Evolutionary conservation across 2,888 invertebrate species (phyloP).

Genomic region (Ommatoiulus sabulosus): DNA sequence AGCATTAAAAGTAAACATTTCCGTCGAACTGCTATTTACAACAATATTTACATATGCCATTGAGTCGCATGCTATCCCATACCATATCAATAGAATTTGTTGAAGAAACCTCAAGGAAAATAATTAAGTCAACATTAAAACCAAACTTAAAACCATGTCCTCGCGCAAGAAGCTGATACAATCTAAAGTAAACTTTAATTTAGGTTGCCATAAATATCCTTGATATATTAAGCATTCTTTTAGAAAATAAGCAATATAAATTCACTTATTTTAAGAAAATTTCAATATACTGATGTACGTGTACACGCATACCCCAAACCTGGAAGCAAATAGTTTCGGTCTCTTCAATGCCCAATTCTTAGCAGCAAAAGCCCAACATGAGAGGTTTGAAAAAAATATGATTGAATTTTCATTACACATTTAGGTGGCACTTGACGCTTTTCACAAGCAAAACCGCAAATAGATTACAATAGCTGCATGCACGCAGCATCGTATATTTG

Average conservation of each 20-base stretch:
- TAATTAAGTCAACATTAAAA: background rate
- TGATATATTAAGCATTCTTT: no score
- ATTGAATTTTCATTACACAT: background rate
- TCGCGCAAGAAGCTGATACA: background rate
- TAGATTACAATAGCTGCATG: background rate
- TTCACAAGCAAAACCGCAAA: background rate
- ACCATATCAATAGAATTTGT: background rate
- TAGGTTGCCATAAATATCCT: no score
- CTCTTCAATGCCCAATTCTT: background rate
- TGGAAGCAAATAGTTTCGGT: background rate
- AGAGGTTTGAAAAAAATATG: background rate
- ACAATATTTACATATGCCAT: background rate
- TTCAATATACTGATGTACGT: no score
- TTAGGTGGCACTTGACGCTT: background rate
- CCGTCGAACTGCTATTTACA: background rate
- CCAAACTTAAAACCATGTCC: background rate
- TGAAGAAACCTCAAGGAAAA: background rate
- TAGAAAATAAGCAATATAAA: no score
- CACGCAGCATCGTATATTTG: background rate
- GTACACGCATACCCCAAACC: no score
- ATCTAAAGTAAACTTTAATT: background rate
- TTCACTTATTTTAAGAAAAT: no score
- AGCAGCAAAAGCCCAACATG: background rate
- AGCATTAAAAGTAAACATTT: background rate
- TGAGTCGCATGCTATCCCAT: background rate